A percentile compares a stretch with the other conserved stretches of the same genome.
These are phyloP conservation scores for Macrosteles quadrilineatus DNA, from an alignment of 1,140 invertebrate species.

Conservation along the genomic window DNA sequence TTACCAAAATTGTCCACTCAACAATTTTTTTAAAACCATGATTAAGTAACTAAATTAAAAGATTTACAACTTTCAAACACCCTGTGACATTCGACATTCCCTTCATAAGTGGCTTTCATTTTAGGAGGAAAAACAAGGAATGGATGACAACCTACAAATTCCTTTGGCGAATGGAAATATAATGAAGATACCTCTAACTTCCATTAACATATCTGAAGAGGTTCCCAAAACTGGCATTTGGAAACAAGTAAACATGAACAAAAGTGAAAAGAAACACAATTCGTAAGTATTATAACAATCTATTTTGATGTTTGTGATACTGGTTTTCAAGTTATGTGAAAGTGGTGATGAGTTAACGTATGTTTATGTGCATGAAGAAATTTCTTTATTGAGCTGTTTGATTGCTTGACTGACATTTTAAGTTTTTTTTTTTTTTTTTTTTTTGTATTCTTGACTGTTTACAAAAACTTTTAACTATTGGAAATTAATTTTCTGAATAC, in stretches of 20 bases:
- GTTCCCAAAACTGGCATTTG: constrained; percentile 91
- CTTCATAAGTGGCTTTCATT: not conserved
- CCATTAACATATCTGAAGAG: constrained; percentile 92
- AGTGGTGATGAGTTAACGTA: no score
- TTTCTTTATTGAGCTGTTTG: not conserved
- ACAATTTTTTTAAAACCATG: no score
- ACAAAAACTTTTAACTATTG: no score
- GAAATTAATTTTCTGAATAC: no score
- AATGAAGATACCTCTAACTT: constrained; percentile 85
- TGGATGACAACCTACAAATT: constrained; percentile 73
- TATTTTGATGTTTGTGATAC: constrained; percentile 16
- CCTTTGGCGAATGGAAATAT: constrained; percentile 88
- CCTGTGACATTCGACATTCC: no score
- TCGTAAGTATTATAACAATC: constrained; percentile 43
- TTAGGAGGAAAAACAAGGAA: constrained; percentile 38
- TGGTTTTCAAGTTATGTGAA: constrained; percentile 3
- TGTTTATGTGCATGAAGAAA: no score
- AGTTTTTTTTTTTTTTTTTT: no score
- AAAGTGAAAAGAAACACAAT: constrained; percentile 50
- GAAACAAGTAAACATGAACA: constrained; percentile 80
- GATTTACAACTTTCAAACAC: no score
- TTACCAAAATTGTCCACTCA: no score
- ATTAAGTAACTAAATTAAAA: no score
- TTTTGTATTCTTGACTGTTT: no score
- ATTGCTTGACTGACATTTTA: not conserved